A percentile compares a stretch with the other conserved stretches of the same genome.
Evolutionary conservation across 2,113 vertebrate species (phyloP).

Genomic region (Oryzias curvinotus): DNA sequence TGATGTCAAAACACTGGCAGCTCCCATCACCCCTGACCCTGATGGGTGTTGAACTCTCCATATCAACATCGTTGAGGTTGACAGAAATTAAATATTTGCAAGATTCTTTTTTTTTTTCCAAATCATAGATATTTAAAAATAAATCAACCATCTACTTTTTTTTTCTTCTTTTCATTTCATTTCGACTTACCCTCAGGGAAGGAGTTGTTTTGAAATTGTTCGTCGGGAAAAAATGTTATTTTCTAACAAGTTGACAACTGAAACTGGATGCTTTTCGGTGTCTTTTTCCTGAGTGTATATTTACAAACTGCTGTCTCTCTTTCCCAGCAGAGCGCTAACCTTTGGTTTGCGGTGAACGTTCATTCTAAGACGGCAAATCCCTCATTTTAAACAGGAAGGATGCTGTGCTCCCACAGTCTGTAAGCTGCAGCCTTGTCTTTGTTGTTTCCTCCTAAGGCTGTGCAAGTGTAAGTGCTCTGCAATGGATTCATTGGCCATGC

Average conservation of each 20-base stretch:
- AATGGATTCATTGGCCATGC: slow-evolving; percentile 39
- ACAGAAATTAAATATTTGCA: background rate
- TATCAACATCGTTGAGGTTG: background rate
- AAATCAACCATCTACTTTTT: slow-evolving; percentile 21
- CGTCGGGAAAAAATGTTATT: background rate
- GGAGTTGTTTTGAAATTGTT: background rate
- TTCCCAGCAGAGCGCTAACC: slow-evolving; percentile 27
- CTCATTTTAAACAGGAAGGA: slow-evolving; percentile 56
- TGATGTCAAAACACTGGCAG: slow-evolving; percentile 50
- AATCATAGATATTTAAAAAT: slow-evolving; percentile 16
- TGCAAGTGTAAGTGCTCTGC: slow-evolving; percentile 56
- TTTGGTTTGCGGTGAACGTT: slow-evolving; percentile 26
- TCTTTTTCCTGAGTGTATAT: slow-evolving; percentile 12
- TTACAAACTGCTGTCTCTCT: background rate
- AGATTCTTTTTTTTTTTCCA: background rate
- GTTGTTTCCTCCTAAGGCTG: slow-evolving; percentile 56
- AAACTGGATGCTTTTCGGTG: slow-evolving; percentile 12
- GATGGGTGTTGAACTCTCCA: slow-evolving; percentile 17
- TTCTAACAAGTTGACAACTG: slow-evolving; percentile 1
- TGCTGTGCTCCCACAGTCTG: slow-evolving; percentile 44
- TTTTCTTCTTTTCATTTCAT: background rate
- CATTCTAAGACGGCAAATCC: slow-evolving; percentile 45
- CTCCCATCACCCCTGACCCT: slow-evolving; percentile 11
- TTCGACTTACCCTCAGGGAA: slow-evolving; percentile 4
- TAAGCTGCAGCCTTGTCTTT: slow-evolving; percentile 69